Evolutionary conservation across 2,797 vertebrate species (phyloP), one percentile per base, ranked within the genome.

Genomic region (Poecilia gillii): DNA sequence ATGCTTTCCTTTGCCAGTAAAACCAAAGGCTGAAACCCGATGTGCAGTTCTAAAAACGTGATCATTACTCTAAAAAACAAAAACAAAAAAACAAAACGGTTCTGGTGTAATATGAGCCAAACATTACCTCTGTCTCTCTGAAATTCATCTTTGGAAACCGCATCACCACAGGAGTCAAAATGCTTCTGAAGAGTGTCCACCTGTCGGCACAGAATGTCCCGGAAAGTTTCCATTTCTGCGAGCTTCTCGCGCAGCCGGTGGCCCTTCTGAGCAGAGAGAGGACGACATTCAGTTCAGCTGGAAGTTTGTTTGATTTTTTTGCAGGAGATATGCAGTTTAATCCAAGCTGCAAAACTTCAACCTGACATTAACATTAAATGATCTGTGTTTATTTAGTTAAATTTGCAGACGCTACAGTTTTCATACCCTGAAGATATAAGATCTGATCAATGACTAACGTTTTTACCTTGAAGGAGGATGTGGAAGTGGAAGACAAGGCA

Each of bases 161-260:
- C 96, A 89, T 97, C 97, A 9, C 97, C 97, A 81, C 98, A 99
- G 68, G 95, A 96, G 95, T 99, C 98, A 79, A 99, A 99, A 91
- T 96, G 99, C 88, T 97, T 98, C 92, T 99, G 98, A 49, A 99
- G 95, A 23, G 98, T 99, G 95, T 99, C 98, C 80, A 99, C 98
- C 90, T 99, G 98, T 96, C 98, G 96, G 91, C 98, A 99, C 51
- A 99, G 93, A 92, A 99, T 99, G 88, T 99, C 98, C 88, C 98
- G 96, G 90, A 99, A 99, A 4, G 98, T 99, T 94, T 99, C 98
- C 98, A 99, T 99, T 95, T 99, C 98, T 62, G 98, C 97, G 88
- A 99, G 94, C 90, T 99, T 99, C 91, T 99, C 98, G 18, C 96
- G 97, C 86, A 99, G 96, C 92, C 97, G 97, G 93, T 98, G 97